These are phyloP conservation scores for Nebria salina DNA, from an alignment of 2,888 invertebrate genomes.

Conservation along the genomic window DNA sequence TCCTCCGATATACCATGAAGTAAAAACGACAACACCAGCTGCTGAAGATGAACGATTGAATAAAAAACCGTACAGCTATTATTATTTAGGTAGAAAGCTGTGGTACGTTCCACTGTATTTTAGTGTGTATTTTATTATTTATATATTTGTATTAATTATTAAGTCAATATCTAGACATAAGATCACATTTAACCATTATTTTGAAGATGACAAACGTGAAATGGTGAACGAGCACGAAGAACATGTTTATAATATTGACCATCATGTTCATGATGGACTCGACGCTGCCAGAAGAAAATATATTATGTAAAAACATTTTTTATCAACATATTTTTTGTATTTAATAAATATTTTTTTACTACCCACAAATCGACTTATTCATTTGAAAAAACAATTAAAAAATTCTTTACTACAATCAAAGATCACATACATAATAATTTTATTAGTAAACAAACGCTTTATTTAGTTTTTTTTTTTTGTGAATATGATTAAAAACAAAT, in stretches of 20 bases:
- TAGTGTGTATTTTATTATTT: conserved; percentile 76
- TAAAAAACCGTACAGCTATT: conserved; percentile 74
- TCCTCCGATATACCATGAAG: conserved; percentile 59
- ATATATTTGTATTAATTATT: conserved; percentile 75
- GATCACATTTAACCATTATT: conserved; percentile 71
- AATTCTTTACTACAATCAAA: too few relatives aligned
- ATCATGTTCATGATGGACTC: conserved; percentile 53
- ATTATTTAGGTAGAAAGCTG: conserved; percentile 77
- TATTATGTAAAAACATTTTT: conserved; percentile 44
- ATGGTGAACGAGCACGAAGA: conserved; percentile 49
- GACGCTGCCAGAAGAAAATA: conserved; percentile 52
- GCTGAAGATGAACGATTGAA: conserved; percentile 69
- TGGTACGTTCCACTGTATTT: conserved; percentile 81
- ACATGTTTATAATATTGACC: conserved; percentile 53
- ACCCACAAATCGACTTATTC: neutral
- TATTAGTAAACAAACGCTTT: too few relatives aligned
- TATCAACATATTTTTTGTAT: neutral
- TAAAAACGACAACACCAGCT: conserved; percentile 61
- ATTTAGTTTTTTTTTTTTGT: too few relatives aligned
- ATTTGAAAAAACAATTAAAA: neutral
- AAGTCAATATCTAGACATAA: conserved; percentile 79
- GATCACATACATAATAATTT: too few relatives aligned
- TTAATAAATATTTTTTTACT: neutral
- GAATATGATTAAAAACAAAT: too few relatives aligned
- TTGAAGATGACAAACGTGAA: conserved; percentile 51